phyloP scores from a whole-genome alignment of 1,140 invertebrate species.

The Watersipora subatra region DNA sequence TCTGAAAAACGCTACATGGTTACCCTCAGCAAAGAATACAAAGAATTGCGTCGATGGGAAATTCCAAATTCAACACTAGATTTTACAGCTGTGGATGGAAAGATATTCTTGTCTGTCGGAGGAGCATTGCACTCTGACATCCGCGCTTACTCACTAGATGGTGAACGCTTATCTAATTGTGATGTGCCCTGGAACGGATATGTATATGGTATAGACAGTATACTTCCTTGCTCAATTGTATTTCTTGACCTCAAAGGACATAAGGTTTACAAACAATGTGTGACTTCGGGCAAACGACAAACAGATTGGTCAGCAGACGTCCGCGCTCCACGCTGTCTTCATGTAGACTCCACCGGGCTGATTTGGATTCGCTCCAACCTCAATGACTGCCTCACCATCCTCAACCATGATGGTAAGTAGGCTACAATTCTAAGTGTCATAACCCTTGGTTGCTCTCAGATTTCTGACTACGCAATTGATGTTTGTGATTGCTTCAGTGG shows the following conservation, averaged over 20 bases:
- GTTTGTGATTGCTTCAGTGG: too few species aligned
- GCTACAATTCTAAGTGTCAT: too few species aligned
- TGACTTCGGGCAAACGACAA: background rate
- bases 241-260: background rate
- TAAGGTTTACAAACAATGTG: background rate
- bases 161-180: too few species aligned
- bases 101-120: background rate
- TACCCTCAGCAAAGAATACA: background rate
- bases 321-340: background rate
- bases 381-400: background rate
- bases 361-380: background rate
- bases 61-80: background rate
- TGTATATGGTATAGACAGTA: background rate
- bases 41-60: background rate
- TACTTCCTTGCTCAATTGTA: background rate
- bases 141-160: background rate
- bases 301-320: background rate
- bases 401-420: too few species aligned
- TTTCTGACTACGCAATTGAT: too few species aligned
- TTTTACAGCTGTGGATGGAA: background rate
- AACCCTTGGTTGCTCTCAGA: too few species aligned
- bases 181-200: background rate
- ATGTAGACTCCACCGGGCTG: background rate
- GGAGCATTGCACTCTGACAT: background rate
- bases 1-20: background rate